A percentile compares a stretch with the other conserved stretches of the same genome.
phyloP scores from a whole-genome alignment of 2,888 invertebrate genomes.

The Synergus japonicus region DNA sequence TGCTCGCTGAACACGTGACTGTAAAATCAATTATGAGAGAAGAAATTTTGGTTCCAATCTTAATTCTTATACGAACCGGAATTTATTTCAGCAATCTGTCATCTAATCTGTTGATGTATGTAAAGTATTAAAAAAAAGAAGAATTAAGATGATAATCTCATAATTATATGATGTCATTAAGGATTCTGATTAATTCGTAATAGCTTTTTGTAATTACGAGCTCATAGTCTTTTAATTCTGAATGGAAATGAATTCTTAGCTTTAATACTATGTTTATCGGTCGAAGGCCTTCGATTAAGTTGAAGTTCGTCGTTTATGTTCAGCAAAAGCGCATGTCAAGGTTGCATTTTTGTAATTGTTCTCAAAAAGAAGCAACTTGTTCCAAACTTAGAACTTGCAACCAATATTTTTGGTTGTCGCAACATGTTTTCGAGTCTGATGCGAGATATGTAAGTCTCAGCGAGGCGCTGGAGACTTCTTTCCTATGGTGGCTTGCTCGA shows the following conservation, averaged over 20 bases:
- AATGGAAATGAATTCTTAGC: constrained; percentile 13
- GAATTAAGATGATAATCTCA: background rate
- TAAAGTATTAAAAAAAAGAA: background rate
- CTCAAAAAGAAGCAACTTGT: background rate
- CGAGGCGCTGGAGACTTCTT: background rate
- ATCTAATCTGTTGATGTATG: background rate
- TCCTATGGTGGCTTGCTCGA: background rate
- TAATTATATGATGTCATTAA: background rate
- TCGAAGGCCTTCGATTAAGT: constrained; percentile 5
- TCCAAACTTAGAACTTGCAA: background rate
- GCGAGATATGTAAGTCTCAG: too few relatives aligned
- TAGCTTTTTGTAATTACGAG: constrained; percentile 8
- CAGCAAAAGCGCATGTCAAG: background rate
- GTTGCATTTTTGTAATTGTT: constrained; percentile 1
- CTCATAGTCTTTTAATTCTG: background rate
- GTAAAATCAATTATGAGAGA: background rate
- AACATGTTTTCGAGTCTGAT: too few relatives aligned
- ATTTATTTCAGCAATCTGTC: background rate
- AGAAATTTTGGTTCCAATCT: background rate
- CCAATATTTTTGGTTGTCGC: background rate
- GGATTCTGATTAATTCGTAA: background rate
- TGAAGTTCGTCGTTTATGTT: background rate
- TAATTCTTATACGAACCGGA: background rate
- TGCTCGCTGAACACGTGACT: background rate
- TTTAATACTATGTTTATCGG: background rate